Evolutionary conservation across 2,113 vertebrate species (phyloP).

Genomic region (Hyla sarda): DNA sequence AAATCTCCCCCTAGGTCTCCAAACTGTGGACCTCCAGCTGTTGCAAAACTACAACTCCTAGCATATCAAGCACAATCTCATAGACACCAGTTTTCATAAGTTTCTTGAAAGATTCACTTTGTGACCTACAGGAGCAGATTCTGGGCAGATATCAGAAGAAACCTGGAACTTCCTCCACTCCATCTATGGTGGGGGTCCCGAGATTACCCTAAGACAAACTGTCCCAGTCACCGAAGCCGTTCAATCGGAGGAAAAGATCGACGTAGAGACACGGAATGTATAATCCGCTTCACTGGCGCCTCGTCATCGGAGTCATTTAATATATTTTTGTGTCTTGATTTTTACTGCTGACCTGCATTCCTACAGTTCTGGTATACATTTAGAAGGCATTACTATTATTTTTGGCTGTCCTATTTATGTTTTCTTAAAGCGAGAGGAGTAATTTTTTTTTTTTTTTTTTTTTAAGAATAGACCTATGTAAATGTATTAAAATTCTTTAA

Average conservation of each 20-base stretch:
- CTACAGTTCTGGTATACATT: neutral
- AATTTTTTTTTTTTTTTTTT: neutral
- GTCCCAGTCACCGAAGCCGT: conserved; percentile 80
- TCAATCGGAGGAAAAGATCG: conserved; percentile 93
- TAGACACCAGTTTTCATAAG: neutral
- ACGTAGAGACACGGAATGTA: conserved; percentile 91
- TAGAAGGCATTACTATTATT: neutral
- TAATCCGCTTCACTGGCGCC: conserved; percentile 66
- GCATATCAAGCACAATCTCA: too few relatives aligned
- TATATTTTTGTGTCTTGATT: conserved; percentile 45
- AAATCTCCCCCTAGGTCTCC: too few relatives aligned
- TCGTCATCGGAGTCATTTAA: neutral
- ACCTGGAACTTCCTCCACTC: conserved; percentile 97
- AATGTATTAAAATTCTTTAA: conserved; percentile 17
- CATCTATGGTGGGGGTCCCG: conserved; percentile 92
- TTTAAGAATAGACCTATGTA: conserved; percentile 29
- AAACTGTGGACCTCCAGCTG: too few relatives aligned
- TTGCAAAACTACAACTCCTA: too few relatives aligned
- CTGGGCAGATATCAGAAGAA: conserved; percentile 97
- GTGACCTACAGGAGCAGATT: conserved; percentile 86
- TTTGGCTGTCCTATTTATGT: conserved; percentile 46
- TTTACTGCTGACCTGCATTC: conserved; percentile 57
- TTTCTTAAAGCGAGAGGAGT: neutral
- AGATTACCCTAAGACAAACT: conserved; percentile 89
- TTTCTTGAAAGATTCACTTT: neutral